Evolutionary conservation across 2,113 vertebrate species (phyloP).

Genomic region (Pollimyrus isidori): DNA sequence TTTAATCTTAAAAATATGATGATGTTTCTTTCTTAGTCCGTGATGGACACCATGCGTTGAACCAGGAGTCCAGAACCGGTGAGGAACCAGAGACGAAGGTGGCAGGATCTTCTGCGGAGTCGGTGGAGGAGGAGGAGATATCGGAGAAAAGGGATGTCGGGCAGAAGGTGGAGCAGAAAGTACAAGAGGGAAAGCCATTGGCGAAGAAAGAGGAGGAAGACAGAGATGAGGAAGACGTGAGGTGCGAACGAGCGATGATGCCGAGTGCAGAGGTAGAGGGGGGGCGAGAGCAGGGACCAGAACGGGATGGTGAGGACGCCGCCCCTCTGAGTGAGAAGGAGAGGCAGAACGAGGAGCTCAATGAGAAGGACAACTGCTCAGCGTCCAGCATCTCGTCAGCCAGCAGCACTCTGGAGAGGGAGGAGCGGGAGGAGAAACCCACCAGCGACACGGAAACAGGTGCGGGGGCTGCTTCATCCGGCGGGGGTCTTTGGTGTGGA

Average conservation of each 20-base stretch:
- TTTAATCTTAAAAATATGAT: conserved; percentile 37
- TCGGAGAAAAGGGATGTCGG: conserved; percentile 28
- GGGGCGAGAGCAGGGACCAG: conserved; percentile 60
- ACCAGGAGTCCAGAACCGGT: conserved; percentile 30
- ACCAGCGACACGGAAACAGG: conserved; percentile 72
- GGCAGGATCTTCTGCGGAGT: conserved; percentile 33
- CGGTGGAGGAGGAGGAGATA: conserved; percentile 36
- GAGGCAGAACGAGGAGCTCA: conserved; percentile 91
- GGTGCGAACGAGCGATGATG: conserved; percentile 44
- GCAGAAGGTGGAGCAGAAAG: conserved; percentile 25
- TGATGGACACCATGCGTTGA: conserved; percentile 44
- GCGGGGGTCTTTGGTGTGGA: background rate
- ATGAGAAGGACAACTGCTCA: conserved; percentile 96
- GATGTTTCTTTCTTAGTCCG: conserved; percentile 34
- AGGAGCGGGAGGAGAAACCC: conserved; percentile 84
- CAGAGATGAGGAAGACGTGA: conserved; percentile 19
- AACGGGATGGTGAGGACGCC: conserved; percentile 72
- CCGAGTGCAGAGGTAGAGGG: conserved; percentile 50
- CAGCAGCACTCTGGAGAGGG: conserved; percentile 94
- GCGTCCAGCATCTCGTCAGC: conserved; percentile 96
- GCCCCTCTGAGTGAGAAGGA: conserved; percentile 88
- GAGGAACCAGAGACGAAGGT: conserved; percentile 27
- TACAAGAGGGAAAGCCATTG: background rate
- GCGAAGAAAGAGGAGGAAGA: conserved; percentile 22
- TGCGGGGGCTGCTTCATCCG: conserved; percentile 40